These are phyloP conservation scores for Belonocnema kinseyi DNA, from an alignment of 1,140 invertebrate genomes.

Conservation along the genomic window DNA sequence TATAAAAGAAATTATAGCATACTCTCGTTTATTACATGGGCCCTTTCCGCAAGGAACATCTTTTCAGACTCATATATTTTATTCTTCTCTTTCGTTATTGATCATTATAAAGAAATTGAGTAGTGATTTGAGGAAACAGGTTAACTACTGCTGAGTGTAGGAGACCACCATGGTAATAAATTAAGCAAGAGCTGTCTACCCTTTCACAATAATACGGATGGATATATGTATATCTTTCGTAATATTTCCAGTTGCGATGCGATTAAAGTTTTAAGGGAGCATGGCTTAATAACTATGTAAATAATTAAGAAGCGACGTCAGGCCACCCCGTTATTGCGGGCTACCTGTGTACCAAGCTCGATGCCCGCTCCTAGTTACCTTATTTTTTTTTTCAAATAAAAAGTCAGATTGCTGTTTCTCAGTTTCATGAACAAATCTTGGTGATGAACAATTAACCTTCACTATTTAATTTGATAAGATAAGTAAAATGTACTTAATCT, in stretches of 20 bases:
- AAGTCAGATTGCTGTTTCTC: neutral
- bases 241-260: neutral
- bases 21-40: neutral
- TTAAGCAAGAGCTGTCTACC: neutral
- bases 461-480: too few relatives aligned
- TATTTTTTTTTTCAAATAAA: slow-evolving; percentile 15
- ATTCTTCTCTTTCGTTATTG: neutral
- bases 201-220: too few relatives aligned
- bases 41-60: neutral
- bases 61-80: neutral
- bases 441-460: neutral
- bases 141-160: neutral
- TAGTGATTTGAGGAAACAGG: slow-evolving; percentile 7
- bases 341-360: slow-evolving; percentile 70
- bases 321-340: slow-evolving; percentile 74
- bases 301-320: slow-evolving; percentile 72
- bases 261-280: slow-evolving; percentile 49
- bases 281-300: slow-evolving; percentile 59
- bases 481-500: neutral
- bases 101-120: neutral
- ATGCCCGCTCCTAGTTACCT: slow-evolving; percentile 59
- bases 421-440: neutral
- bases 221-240: neutral
- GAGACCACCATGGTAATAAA: slow-evolving; percentile 4
- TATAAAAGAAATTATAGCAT: neutral